Base-by-base conservation (phyloP, 2,797 vertebrate genomes). In the Pangasius krempfi region DNA sequence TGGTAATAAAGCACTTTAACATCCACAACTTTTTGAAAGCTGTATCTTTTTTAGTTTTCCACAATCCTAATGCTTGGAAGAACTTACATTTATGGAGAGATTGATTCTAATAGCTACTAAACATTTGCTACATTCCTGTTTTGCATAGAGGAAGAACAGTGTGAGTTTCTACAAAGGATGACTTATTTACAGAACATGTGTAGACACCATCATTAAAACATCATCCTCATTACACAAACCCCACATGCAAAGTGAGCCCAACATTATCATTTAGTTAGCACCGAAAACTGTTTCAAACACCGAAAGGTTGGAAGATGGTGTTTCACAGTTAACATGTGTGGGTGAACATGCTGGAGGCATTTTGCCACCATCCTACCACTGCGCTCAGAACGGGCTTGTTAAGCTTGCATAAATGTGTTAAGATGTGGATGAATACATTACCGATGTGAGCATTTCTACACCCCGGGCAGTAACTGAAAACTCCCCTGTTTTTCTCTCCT, bases 251-350 rank as follows among this genome's bases (percentile, higher is more conserved):
- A 27, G 73, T n/a, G 52, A 88, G 72, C 44, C 76, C 81, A 64
- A 79, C 64, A 20, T 68, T 54, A 89, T 54, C 50, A 25, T 86
- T 91, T 47, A 84, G 86, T 86, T 76, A 88, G 44, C 52, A 72
- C 30, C 30, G 70, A 76, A 91, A 73, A 86, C 50, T 14, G 87
- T 89, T 89, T 78, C 58, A 33, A 27, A 89, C 54, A 83, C 81
- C 82, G 86, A 84, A 86, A 88, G 87, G 88, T 73, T 89, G 87
- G 84, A 91, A 92, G 88, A 88, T 87, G 81, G 87, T 72, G 79
- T 80, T 91, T 91, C 89, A 94, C 94, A 96, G 93, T 95, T 96
- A 96, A 95, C 96, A 95, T 95, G 96, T 96, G 96, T 95, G 95
- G 93, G 94, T 94, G 94, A 68, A 75, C 86, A 90, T 89, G 95